A percentile compares a stretch with the other conserved stretches of the same genome.
Evolutionary conservation across 1,140 invertebrate species (phyloP).

Genomic region (Ceratina calcarata): DNA sequence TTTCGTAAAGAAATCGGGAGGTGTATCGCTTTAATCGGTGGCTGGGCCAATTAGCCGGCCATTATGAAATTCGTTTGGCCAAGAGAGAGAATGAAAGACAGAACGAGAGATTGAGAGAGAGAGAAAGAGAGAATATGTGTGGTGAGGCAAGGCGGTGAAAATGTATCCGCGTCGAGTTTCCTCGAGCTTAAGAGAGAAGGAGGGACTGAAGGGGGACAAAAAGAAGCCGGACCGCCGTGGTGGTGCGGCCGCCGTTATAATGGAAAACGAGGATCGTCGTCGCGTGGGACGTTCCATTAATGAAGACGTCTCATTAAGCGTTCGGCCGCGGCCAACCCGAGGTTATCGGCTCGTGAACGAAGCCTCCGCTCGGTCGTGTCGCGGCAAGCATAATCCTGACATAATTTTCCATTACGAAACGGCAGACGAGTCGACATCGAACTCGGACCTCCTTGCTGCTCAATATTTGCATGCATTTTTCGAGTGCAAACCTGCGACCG

Average conservation of each 20-base stretch:
- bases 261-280: constrained; percentile 33
- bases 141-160: constrained; percentile 20
- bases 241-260: constrained; percentile 31
- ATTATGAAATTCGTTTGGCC: too few species aligned
- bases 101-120: background rate
- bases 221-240: background rate
- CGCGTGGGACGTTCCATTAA: constrained; percentile 62
- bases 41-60: constrained; percentile 39
- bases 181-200: background rate
- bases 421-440: background rate
- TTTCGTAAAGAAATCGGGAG: constrained; percentile 33
- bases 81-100: too few species aligned
- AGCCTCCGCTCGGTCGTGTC: constrained; percentile 9
- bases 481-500: constrained; percentile 9
- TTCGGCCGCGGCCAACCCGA: constrained; percentile 38
- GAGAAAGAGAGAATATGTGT: constrained; percentile 43
- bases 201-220: background rate
- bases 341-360: constrained; percentile 61
- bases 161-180: constrained; percentile 10
- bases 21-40: constrained; percentile 32
- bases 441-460: background rate
- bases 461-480: constrained; percentile 27
- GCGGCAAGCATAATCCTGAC: constrained; percentile 44
- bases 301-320: constrained; percentile 64
- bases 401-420: constrained; percentile 63